These are phyloP conservation scores for Eilema sororculum DNA, from an alignment of 2,888 invertebrate species.

Conservation along the genomic window DNA sequence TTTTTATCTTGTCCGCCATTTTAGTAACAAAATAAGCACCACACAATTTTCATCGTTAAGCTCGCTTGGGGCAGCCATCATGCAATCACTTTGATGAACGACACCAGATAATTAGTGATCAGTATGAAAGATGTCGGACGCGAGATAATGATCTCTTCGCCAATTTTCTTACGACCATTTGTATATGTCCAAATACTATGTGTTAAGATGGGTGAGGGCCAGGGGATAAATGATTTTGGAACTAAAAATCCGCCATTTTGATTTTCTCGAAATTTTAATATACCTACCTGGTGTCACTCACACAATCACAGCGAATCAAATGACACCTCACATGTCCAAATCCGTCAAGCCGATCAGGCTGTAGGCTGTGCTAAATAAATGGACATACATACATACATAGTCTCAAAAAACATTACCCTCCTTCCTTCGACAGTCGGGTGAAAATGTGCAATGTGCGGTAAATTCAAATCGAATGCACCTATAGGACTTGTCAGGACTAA, in stretches of 20 bases:
- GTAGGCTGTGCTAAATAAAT: too few species aligned
- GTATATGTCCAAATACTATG: conserved; percentile 33
- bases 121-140: conserved; percentile 38
- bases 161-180: conserved; percentile 43
- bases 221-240: background rate
- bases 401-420: too few species aligned
- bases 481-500: too few species aligned
- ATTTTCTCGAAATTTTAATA: too few species aligned
- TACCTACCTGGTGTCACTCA: too few species aligned
- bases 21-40: background rate
- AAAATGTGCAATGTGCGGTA: too few species aligned
- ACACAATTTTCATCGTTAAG: background rate
- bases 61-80: background rate
- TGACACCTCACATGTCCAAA: too few species aligned
- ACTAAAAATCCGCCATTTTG: too few species aligned
- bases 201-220: conserved; percentile 9
- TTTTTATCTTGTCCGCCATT: background rate
- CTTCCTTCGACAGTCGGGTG: too few species aligned
- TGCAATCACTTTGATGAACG: conserved; percentile 51
- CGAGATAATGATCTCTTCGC: conserved; percentile 31
- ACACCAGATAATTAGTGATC: conserved; percentile 42
- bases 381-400: too few species aligned
- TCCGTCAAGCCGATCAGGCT: too few species aligned
- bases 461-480: background rate
- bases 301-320: too few species aligned